Base-by-base conservation (phyloP, 2,113 vertebrate genomes). In the Bostrychus sinensis region DNA sequence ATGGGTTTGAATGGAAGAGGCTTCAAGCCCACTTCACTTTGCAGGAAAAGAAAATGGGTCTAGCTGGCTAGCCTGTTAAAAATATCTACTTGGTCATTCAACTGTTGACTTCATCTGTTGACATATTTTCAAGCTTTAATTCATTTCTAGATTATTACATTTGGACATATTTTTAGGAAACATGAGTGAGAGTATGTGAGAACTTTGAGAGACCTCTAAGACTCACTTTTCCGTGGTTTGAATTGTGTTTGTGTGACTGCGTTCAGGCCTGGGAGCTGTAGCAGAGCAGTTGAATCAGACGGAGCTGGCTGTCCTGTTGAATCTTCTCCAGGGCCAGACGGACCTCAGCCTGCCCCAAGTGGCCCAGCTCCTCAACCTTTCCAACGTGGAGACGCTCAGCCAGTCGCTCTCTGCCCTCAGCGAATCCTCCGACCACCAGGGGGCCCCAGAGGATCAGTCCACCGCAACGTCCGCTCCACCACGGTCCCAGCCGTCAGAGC, bases 261-360 rank as follows among this genome's bases (percentile, higher is more conserved):
- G 50, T 65, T 46, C 41, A 95, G 95, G 94, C 68, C 89, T 99
- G 16, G 95, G 94, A 65, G 94, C 93, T 10, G 96, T 95, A 56
- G 94, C 96, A 3, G 97, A 98, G 84, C 96, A 99, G 87, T 85
- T 99, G 90, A 98, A 98, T 85, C 96, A 96, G 89, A 95, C 94
- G 1, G 97, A 98, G 78, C 66, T 99, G 75, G 96, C 97, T 1
- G 94, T 99, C 70, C 87, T 98, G 55, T 68, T 98, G 68, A 98
- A 99, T 88, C 92, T 99, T 82, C 94, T 99, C 67, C 97, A 99
- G 91, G 96, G 96, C 79, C 97, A 98, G 87, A 94, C 95, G 0
- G 95, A 98, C 78, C 91, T 97, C 79, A 98, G 91, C 56, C 91
- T 98, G 66, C 91, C 95, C 9, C 97, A 98, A 81, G 95, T 98